Evolutionary conservation across 2,888 invertebrate species (phyloP), one percentile per base, ranked within the genome.

Genomic region (Phania funesta): DNA sequence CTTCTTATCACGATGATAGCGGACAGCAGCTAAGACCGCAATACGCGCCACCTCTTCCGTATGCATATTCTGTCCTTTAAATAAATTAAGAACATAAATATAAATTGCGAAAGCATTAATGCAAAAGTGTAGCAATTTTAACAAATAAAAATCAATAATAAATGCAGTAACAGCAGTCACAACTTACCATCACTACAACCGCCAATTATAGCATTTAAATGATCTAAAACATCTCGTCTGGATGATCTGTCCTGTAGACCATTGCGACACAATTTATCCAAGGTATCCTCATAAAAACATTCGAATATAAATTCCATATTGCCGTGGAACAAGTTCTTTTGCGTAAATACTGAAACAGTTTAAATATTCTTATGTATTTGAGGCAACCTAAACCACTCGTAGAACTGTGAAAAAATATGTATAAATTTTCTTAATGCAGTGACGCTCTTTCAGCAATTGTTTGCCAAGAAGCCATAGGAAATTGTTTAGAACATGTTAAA

Each of bases 221-320:
- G 96, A 87, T 95, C 94, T 67, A 96, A 94, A 62, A 96, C 92
- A 86, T 95, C 93, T 38, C 93, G 92, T 38, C 96, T 92, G 86
- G 94, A 96, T 86, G 93, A 93, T 29, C 95, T 93, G 64, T 94
- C 94, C 85, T 94, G 94, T 65, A 96, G 92, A 85, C 94, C 93
- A 90, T 94, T 95, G 9, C 96, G 93, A 65, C 95, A 94, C 88
- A 96, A 91, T 85, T 93, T 93, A 85, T 93, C 92, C 87, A 96
- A 96, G 56, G 95, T 93, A 88, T 94, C 93, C 85, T 96, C 95
- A 87, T 95, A 96, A 91, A 96, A 96, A 88, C 93, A 94, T 85
- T 95, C 94, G 91, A 96, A 94, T 85, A 96, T 93, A 84, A 94
- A 93, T 90, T 96, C 96, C 96, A 96, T 96, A 35, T 58, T 67